Conservation (phyloP, 2,888 invertebrate species). For the Dynastes tityus region DNA sequence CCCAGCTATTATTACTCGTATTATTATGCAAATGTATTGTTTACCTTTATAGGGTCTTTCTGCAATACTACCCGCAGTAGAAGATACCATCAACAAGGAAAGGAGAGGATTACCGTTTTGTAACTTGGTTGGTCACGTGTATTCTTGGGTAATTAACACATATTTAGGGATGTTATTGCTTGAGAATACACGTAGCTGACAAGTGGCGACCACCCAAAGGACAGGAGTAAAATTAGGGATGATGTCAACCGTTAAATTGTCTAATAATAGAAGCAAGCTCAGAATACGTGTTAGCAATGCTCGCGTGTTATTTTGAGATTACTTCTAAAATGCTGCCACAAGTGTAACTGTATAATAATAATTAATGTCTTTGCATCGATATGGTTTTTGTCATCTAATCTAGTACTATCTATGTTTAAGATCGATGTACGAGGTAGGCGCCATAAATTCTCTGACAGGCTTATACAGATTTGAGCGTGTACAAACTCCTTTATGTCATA, state of each 20-base stretch:
- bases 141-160: constrained; percentile 99
- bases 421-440: too few relatives aligned
- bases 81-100: constrained; percentile 14
- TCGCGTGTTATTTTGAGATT: constrained; percentile 20
- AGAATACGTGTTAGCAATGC: background rate
- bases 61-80: background rate
- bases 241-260: background rate
- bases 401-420: too few relatives aligned
- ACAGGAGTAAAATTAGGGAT: background rate
- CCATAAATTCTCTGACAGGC: too few relatives aligned
- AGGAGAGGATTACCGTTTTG: constrained; percentile 37
- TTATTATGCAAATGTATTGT: constrained; percentile 43
- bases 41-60: constrained; percentile 23
- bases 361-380: too few relatives aligned
- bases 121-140: constrained; percentile 94
- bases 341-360: background rate
- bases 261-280: constrained; percentile 11
- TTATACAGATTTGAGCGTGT: too few relatives aligned
- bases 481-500: too few relatives aligned
- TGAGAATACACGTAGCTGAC: constrained; percentile 99
- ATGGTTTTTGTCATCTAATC: too few relatives aligned
- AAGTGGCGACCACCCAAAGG: constrained; percentile 72
- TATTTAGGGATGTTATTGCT: constrained; percentile 97
- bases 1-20: constrained; percentile 28
- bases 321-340: constrained; percentile 11